Evolutionary conservation across 2,888 invertebrate genomes (phyloP).

Genomic region (Thera obeliscata): DNA sequence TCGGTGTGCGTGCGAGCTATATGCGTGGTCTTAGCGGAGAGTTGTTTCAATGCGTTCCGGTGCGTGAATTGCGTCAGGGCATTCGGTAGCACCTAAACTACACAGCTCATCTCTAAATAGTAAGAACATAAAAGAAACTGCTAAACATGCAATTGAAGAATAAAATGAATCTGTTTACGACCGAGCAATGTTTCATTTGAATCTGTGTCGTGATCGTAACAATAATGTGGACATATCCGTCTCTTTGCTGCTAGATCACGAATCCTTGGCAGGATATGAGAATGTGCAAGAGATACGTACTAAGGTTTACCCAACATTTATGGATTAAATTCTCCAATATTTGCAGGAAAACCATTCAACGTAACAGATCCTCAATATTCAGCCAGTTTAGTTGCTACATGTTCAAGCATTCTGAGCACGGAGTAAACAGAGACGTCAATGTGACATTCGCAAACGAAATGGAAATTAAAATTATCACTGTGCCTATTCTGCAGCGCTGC

Average conservation of each 20-base stretch:
- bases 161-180: background rate
- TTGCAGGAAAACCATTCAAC: too few relatives aligned
- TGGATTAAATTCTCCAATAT: too few relatives aligned
- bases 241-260: constrained; percentile 51
- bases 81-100: constrained; percentile 16
- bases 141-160: background rate
- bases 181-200: constrained; percentile 8
- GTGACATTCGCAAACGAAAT: constrained; percentile 76
- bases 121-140: constrained; percentile 4
- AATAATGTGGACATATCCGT: constrained; percentile 48
- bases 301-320: too few relatives aligned
- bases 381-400: constrained; percentile 33
- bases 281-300: constrained; percentile 26
- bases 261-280: constrained; percentile 50
- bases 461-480: constrained; percentile 75
- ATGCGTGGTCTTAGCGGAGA: constrained; percentile 41
- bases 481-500: constrained; percentile 73
- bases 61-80: constrained; percentile 51
- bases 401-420: constrained; percentile 47
- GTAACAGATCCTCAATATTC: background rate
- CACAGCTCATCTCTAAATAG: constrained; percentile 6
- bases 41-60: constrained; percentile 51
- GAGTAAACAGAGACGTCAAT: constrained; percentile 60
- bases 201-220: constrained; percentile 47
- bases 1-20: constrained; percentile 53